phyloP scores from a whole-genome alignment of 2,888 invertebrate genomes.

The Diachrysia chrysitis region DNA sequence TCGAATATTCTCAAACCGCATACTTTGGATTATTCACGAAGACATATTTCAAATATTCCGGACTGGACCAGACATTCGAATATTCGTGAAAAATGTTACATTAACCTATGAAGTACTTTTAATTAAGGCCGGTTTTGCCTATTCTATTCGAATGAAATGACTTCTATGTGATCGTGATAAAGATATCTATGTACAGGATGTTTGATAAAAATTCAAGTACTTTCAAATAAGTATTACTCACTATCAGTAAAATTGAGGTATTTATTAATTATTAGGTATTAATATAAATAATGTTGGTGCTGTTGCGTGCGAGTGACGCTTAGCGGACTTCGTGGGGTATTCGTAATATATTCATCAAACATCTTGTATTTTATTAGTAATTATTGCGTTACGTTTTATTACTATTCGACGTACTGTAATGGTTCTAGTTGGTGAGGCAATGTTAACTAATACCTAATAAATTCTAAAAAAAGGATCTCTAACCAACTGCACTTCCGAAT shows the following conservation, averaged over 20 bases:
- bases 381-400: slow-evolving; percentile 69
- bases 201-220: slow-evolving; percentile 78
- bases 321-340: slow-evolving; percentile 51
- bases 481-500: slow-evolving; percentile 71
- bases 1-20: slow-evolving; percentile 47
- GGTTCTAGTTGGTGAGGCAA: slow-evolving; percentile 81
- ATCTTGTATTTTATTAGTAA: slow-evolving; percentile 77
- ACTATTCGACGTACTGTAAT: slow-evolving; percentile 70
- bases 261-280: slow-evolving; percentile 67
- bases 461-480: slow-evolving; percentile 81
- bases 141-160: slow-evolving; percentile 82
- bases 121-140: slow-evolving; percentile 87
- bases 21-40: slow-evolving; percentile 43
- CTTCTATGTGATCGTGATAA: slow-evolving; percentile 69
- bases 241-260: slow-evolving; percentile 75
- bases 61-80: slow-evolving; percentile 62
- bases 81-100: slow-evolving; percentile 64
- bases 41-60: slow-evolving; percentile 47
- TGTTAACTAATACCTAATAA: slow-evolving; percentile 84
- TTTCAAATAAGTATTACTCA: slow-evolving; percentile 65
- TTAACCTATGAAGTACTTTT: slow-evolving; percentile 72
- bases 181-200: slow-evolving; percentile 81
- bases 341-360: slow-evolving; percentile 75
- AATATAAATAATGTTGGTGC: slow-evolving; percentile 64
- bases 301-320: slow-evolving; percentile 64